A percentile compares a stretch with the other conserved stretches of the same genome.
Evolutionary conservation across 2,113 vertebrate genomes (phyloP).

Genomic region (Rissa tridactyla): DNA sequence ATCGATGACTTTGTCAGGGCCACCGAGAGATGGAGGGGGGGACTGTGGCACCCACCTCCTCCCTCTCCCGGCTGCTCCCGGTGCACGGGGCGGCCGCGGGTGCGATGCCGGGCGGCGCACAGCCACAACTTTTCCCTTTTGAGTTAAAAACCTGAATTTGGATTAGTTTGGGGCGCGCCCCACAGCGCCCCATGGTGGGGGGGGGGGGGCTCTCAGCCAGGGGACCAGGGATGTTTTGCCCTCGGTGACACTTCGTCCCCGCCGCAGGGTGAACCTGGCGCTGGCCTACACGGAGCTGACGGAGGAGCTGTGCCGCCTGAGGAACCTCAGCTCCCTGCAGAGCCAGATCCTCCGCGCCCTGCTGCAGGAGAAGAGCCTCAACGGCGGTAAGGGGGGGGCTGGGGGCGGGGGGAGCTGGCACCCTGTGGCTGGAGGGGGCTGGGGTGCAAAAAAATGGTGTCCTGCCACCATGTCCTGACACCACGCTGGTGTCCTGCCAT

Average conservation of each 20-base stretch:
- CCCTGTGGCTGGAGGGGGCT: neutral
- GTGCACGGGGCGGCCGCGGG: neutral
- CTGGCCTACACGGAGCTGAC: constrained; percentile 97
- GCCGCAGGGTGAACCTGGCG: constrained; percentile 89
- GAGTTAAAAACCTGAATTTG: neutral
- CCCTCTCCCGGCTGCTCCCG: neutral
- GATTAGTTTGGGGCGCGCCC: neutral
- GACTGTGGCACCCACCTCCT: neutral
- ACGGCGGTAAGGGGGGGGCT: neutral
- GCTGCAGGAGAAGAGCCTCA: constrained; percentile 84
- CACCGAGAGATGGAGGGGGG: accelerated
- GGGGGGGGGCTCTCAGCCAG: neutral
- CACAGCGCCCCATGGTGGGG: too few species aligned
- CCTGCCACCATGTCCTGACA: neutral
- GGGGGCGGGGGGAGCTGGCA: neutral
- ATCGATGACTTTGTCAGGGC: neutral
- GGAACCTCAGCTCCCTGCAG: constrained; percentile 88
- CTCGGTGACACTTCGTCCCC: neutral
- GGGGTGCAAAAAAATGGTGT: neutral
- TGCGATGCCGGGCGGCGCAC: too few species aligned
- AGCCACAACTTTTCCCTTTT: neutral
- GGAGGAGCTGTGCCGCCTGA: constrained; percentile 89
- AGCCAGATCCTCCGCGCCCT: constrained; percentile 89
- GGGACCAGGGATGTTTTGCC: neutral
- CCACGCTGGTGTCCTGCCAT: neutral